Percentiles rank a stretch among this genome's conserved stretches.
Evolutionary conservation across 2,797 vertebrate species (phyloP).

Genomic region (Sphenodon punctatus): DNA sequence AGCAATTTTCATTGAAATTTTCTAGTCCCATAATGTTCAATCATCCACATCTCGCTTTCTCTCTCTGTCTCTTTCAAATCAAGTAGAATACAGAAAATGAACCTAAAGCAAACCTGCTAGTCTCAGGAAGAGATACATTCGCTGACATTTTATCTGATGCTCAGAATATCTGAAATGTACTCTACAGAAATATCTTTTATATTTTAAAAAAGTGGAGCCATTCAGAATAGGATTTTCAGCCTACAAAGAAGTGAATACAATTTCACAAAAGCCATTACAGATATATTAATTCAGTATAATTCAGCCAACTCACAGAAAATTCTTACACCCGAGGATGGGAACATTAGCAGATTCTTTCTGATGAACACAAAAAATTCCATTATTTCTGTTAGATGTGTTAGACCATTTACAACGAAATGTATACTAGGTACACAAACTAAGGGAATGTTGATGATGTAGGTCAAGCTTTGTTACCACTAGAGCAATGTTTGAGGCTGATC

Average conservation of each 20-base stretch:
- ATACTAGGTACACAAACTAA: too few species aligned
- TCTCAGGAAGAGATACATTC: background rate
- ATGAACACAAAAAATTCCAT: too few species aligned
- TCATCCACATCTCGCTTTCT: background rate
- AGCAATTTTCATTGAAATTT: background rate
- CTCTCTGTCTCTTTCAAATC: background rate
- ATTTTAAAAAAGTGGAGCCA: background rate
- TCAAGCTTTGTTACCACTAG: too few species aligned
- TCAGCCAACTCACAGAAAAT: background rate
- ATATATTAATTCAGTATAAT: background rate
- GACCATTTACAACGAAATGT: too few species aligned
- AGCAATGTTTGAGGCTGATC: too few species aligned
- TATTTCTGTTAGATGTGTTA: too few species aligned
- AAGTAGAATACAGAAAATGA: background rate
- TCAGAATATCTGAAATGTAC: background rate
- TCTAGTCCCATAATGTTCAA: background rate
- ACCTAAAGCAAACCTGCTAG: background rate
- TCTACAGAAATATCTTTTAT: background rate
- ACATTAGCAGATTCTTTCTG: background rate
- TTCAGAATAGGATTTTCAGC: background rate
- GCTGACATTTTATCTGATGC: background rate
- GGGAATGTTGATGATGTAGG: too few species aligned
- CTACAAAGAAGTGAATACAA: background rate
- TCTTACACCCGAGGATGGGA: background rate
- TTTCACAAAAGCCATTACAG: background rate